Conservation (phyloP, 2,113 vertebrate species). For the Physeter macrocephalus region DNA sequence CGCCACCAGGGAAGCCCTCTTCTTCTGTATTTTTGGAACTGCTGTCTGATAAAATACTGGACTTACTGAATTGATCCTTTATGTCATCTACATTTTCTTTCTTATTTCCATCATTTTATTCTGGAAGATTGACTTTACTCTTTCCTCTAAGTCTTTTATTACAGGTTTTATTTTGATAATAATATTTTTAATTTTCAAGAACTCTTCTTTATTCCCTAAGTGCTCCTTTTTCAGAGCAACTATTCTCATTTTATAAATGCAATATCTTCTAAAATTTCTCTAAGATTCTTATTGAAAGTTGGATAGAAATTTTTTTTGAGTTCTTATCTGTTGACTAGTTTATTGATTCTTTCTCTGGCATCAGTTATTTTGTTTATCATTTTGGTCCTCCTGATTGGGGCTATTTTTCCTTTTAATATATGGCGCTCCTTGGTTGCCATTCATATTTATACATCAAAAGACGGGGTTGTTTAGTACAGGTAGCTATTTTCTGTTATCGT, state of each 20-base stretch:
- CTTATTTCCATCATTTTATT: neutral
- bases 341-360: neutral
- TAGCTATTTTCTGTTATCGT: no score
- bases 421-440: neutral
- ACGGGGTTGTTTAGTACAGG: neutral
- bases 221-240: neutral
- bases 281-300: neutral
- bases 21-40: neutral
- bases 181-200: neutral
- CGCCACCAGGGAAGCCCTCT: no score
- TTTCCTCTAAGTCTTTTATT: neutral
- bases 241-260: neutral
- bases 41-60: neutral
- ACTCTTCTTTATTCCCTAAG: neutral
- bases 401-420: neutral
- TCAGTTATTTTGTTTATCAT: neutral
- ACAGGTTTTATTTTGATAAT: neutral
- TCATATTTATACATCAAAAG: neutral
- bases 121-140: neutral
- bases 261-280: neutral
- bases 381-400: neutral
- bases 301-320: neutral
- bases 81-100: neutral
- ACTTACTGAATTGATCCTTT: neutral
- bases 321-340: neutral